Conservation (phyloP, 1,140 invertebrate genomes). For the Cataglyphis hispanica region DNA sequence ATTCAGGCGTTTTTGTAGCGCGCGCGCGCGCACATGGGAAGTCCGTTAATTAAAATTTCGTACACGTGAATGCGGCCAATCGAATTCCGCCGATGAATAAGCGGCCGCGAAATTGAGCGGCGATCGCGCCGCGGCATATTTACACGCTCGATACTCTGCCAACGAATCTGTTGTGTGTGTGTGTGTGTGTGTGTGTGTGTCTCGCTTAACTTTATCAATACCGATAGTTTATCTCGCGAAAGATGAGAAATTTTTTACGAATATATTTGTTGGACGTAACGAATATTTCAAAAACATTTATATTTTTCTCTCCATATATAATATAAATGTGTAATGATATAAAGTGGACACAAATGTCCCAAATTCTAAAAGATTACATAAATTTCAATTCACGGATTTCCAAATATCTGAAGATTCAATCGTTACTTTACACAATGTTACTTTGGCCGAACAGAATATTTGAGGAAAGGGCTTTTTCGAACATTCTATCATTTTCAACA, state of each 20-base stretch:
- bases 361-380: neutral
- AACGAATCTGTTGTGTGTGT: slow-evolving; percentile 28
- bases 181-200: neutral
- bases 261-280: neutral
- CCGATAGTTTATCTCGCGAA: slow-evolving; percentile 32
- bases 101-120: slow-evolving; percentile 73
- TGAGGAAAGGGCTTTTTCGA: too few species aligned
- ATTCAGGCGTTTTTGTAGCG: slow-evolving; percentile 71
- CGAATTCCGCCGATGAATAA: slow-evolving; percentile 76
- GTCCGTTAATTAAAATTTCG: slow-evolving; percentile 78
- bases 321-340: neutral
- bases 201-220: slow-evolving; percentile 53
- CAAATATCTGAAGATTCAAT: too few species aligned
- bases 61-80: slow-evolving; percentile 75
- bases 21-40: slow-evolving; percentile 53
- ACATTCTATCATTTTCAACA: too few species aligned
- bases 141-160: slow-evolving; percentile 54
- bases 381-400: too few species aligned
- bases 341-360: neutral
- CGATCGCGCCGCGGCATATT: slow-evolving; percentile 66
- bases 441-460: too few species aligned
- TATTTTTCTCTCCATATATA: neutral
- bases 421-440: too few species aligned
- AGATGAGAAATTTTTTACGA: slow-evolving; percentile 2
- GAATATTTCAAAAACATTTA: slow-evolving; percentile 21